Evolutionary conservation across 2,113 vertebrate genomes (phyloP), one percentile per base, ranked within the genome.

Genomic region (Oplegnathus fasciatus): DNA sequence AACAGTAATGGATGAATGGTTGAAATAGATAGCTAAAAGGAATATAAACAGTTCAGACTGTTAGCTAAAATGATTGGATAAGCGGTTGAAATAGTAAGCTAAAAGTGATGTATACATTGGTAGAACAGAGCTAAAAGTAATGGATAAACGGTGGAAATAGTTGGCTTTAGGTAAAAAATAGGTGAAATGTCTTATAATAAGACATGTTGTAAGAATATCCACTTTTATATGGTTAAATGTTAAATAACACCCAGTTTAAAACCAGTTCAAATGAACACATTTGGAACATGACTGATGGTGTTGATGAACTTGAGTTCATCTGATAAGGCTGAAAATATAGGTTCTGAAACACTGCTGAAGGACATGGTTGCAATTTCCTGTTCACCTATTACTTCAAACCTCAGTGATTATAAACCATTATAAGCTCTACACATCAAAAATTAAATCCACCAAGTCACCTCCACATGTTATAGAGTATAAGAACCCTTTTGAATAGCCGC

Each of bases 311-410:
- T 37, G 55, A 44, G 48, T 57, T 46, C 2, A 67, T 48, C 34
- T 55, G 20, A 37, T n/a, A 11, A 26, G 18, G 44, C 42, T 64
- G 40, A 62, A 58, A 37, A 15, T n/a, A n/a, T n/a, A 11, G 13
- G 14, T 5, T 66, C 11, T 5, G 30, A 64, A 32, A 2, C 9
- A 24, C 24, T 3, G 62, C 34, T 40, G 52, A 32, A 14, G 52
- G 17, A 18, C 4, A 34, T 10, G 15, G 37, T 28, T 75, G 72
- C 34, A 55, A 64, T 84, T 65, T 86, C 81, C 66, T 73, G 48
- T 82, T 48, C 37, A 78, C 18, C 72, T 55, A 22, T 26, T 17
- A 46, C 57, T 24, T 69, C 20, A 13, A 69, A 65, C 18, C 28
- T 68, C 30, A 22, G 67, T 22, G 18, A 74, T 28, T 4, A 50